Evolutionary conservation across 2,888 invertebrate species (phyloP), one percentile per base, ranked within the genome.

Genomic region (Ormia ochracea): DNA sequence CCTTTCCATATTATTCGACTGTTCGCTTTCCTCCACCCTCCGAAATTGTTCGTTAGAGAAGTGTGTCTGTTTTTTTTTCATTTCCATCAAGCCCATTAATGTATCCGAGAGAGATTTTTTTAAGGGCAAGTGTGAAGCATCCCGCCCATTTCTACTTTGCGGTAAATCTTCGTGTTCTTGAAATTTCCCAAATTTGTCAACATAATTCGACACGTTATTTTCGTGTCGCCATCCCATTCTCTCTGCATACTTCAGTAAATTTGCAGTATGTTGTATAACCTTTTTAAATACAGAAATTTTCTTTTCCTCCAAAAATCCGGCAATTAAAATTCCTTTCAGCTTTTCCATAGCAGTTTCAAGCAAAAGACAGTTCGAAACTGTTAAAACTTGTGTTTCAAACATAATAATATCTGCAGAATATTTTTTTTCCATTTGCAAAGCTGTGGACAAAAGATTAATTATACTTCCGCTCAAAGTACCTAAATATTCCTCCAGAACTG

Each of bases 391-490:
- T 68, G 93, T 92, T 81, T 94, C 94, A 0, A 95, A 93, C 12
- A 94, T 93, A 85, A 93, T 93, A 0, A 93, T 91, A 81, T 90
- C 91, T 41, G 81, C 94, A 0, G 93, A 91, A 81, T 90, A 91
- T 31, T 73, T 54, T 56, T 83, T 83, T 58, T 83, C 82, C 21
- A 83, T 10, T 10, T 78, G 68, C 7, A 83, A 68, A n/a, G 83
- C 76, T 19, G 70, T 77, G 7, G 81, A 82, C 23, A 83, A 77
- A 12, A 95, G 87, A 56, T 94, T 93, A 3, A 94, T 92, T 52
- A 95, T 90, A 87, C 93, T 94, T 0, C 94, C 94, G 0, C 95
- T 95, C 7, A 95, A 89, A 23, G 94, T 94, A 23, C 96, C 95
- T 14, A 96, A 90, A 84, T 94, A 93, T 82, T 93, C 93, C 86